Base-by-base conservation (phyloP, 2,888 invertebrate species). In the Agrotis puta region DNA sequence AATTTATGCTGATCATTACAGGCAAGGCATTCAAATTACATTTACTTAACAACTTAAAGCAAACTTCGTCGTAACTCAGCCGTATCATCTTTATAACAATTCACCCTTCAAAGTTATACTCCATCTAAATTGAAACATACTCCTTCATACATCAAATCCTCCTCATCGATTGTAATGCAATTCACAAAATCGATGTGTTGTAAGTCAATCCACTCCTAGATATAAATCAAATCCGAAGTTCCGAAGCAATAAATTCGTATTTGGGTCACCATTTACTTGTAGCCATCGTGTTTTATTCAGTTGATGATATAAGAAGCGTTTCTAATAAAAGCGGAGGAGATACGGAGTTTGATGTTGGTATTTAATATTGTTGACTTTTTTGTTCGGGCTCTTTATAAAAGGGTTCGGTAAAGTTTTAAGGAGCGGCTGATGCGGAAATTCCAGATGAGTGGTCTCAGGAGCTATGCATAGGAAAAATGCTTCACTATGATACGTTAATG, bases 181-280 rank as follows among this genome's bases (percentile, higher is more conserved):
- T 80, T 75, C 76, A 75, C 62, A 74, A 77, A 85, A 83, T 83
- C 75, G 78, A 75, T 73, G 77, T 77, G 66, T 70, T 81, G 71
- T 83, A 81, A 82, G 83, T 85, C 77, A 85, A 83, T 82, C 75
- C 77, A 77, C 72, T 78, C 65, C 71, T 53, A 59, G 79, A 71
- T 83, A 85, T 84, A 84, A 85, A 85, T 85, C 84, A 84, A 85
- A 85, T 75, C 70, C 64, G 27, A 74, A 74, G 65, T 75, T 80
- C 75, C 71, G 64, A 69, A 77, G 79, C 75, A 85, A 85, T 85
- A 84, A 84, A 85, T 83, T 70, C 72, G 81, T 84, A 83, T 85
- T 85, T 79, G 84, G 85, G 84, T 85, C 85, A 84, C 83, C 81
- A 83, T 83, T 79, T 77, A 83, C 81, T 84, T 78, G 80, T 82